Evolutionary conservation across 2,888 invertebrate genomes (phyloP).

Genomic region (Drosophila acutilabella): DNA sequence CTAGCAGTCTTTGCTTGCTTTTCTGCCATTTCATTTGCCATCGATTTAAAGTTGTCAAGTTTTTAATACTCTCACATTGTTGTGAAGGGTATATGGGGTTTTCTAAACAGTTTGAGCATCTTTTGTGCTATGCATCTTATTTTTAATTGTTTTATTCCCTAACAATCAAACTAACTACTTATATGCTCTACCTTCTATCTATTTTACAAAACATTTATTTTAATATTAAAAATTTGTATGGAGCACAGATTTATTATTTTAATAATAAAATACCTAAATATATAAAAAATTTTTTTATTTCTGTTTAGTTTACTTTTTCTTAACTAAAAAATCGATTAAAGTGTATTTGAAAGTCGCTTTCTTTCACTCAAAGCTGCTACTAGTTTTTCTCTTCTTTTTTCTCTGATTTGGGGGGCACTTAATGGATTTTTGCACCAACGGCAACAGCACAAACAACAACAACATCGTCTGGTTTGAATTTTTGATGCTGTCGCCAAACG

Average conservation of each 20-base stretch:
- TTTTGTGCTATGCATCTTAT: background rate
- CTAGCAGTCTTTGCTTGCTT: constrained; percentile 19
- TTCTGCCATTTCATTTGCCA: constrained; percentile 55
- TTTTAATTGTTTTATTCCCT: too few relatives aligned
- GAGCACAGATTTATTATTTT: too few relatives aligned
- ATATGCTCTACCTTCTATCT: too few relatives aligned
- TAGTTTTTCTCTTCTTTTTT: constrained; percentile 12
- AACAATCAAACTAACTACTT: too few relatives aligned
- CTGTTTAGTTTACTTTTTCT: background rate
- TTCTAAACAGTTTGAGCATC: background rate
- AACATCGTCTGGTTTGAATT: constrained; percentile 26
- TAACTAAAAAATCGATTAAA: background rate
- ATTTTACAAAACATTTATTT: too few relatives aligned
- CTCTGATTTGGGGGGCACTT: constrained; percentile 36
- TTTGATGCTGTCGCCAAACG: constrained; percentile 33
- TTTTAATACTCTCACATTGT: constrained; percentile 42
- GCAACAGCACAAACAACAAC: constrained; percentile 13
- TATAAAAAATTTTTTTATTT: too few relatives aligned
- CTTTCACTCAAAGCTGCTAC: background rate
- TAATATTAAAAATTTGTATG: too few relatives aligned
- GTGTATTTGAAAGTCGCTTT: constrained; percentile 27
- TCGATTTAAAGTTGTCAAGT: constrained; percentile 60
- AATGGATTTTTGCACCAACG: constrained; percentile 59
- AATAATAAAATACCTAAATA: too few relatives aligned
- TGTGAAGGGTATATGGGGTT: background rate